Conservation (phyloP, 2,888 invertebrate genomes). For the Philereme vetulata region DNA sequence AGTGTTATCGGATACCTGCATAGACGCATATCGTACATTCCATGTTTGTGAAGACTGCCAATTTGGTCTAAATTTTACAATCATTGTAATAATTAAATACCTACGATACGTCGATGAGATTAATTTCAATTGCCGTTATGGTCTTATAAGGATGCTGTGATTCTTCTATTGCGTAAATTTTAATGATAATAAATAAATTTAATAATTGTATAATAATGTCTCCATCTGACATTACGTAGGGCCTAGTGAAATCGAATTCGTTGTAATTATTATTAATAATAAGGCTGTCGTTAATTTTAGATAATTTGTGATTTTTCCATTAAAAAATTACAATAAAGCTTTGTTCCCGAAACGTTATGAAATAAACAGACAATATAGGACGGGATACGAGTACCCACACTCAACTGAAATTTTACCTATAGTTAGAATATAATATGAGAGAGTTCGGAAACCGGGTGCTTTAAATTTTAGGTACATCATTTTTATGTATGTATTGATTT, state of each 20-base stretch:
- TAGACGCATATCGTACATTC: slow-evolving; percentile 84
- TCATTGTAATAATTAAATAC: slow-evolving; percentile 76
- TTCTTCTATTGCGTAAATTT: slow-evolving; percentile 83
- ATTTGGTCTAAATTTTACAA: slow-evolving; percentile 84
- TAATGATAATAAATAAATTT: slow-evolving; percentile 66
- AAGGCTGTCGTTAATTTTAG: slow-evolving; percentile 73
- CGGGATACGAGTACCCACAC: slow-evolving; percentile 71
- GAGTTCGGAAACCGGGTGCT: slow-evolving; percentile 83
- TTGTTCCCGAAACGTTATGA: slow-evolving; percentile 64
- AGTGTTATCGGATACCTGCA: slow-evolving; percentile 82
- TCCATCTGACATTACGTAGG: slow-evolving; percentile 79
- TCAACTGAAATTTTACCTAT: slow-evolving; percentile 69
- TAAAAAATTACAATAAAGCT: slow-evolving; percentile 68
- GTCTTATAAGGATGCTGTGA: slow-evolving; percentile 82
- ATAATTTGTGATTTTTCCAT: slow-evolving; percentile 78
- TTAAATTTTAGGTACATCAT: slow-evolving; percentile 79
- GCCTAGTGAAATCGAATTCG: slow-evolving; percentile 81
- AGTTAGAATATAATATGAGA: slow-evolving; percentile 79
- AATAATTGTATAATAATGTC: slow-evolving; percentile 70
- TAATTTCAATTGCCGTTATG: slow-evolving; percentile 81
- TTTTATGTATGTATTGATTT: slow-evolving; percentile 74
- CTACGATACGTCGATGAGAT: slow-evolving; percentile 80
- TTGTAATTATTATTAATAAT: slow-evolving; percentile 74
- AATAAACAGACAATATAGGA: slow-evolving; percentile 77
- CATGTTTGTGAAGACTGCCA: slow-evolving; percentile 84